These are phyloP conservation scores for Balanococcus diminutus DNA, from an alignment of 2,888 invertebrate genomes.

Conservation along the genomic window DNA sequence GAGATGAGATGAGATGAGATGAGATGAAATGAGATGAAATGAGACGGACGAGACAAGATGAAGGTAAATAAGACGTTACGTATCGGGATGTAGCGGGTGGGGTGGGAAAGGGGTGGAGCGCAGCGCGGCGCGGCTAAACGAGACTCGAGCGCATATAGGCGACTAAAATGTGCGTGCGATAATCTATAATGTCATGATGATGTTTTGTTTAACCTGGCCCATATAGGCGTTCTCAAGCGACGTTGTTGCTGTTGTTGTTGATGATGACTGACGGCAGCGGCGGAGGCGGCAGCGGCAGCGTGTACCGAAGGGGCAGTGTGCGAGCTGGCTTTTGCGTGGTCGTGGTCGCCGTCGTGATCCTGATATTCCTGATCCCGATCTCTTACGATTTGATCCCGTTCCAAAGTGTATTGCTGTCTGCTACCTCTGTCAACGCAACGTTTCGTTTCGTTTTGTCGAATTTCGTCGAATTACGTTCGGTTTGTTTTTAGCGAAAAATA, in stretches of 20 bases:
- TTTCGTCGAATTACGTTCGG: too few species aligned
- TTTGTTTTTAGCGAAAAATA: background rate
- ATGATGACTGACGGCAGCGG: constrained; percentile 10
- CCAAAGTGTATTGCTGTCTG: constrained; percentile 41
- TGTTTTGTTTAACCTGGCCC: constrained; percentile 65
- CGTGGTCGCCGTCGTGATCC: constrained; percentile 31
- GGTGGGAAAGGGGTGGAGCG: background rate
- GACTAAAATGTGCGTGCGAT: constrained; percentile 16
- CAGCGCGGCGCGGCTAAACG: background rate
- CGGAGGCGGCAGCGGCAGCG: background rate
- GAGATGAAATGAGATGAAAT: too few species aligned
- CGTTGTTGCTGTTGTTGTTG: constrained; percentile 64
- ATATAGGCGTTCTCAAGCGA: constrained; percentile 80
- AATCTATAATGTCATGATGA: constrained; percentile 44
- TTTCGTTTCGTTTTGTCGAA: too few species aligned
- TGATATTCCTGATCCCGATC: too few species aligned
- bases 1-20: background rate
- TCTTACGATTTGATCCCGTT: constrained; percentile 42
- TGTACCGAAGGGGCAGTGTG: constrained; percentile 40
- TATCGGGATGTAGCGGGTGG: background rate
- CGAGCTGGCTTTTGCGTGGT: constrained; percentile 38
- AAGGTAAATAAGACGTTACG: too few species aligned
- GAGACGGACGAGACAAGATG: background rate
- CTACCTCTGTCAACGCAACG: background rate
- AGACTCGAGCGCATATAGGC: background rate